Base-by-base conservation (phyloP, 2,888 invertebrate genomes). In the Noctua pronuba region DNA sequence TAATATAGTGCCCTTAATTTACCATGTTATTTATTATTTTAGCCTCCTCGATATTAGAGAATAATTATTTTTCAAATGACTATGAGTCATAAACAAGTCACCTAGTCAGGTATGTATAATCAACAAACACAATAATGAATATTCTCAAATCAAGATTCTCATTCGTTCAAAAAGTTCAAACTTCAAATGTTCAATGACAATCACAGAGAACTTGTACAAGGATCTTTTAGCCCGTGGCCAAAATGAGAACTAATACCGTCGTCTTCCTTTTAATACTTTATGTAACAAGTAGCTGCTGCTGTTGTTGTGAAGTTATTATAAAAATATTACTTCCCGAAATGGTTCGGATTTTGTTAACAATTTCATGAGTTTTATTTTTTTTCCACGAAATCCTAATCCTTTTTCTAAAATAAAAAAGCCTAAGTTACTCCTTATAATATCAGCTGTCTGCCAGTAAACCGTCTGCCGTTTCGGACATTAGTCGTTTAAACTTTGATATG, bases 51-150 rank as follows among this genome's bases (percentile, higher is more conserved):
- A 11, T 60, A 58, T 10, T 28, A n/a, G 2, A 35, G 2, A 75
- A 16, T 64, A 31, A 16, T 38, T 46, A 3, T 67, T 24, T 44
- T 62, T 11, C 0, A 13, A 18, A 65, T 72, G 65, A 73, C n/a
- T 62, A 64, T 80, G 80, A 80, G 72, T 81, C 80, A 83, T 55
- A 67, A 1, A 77, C 65, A 70, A 66, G 44, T 66, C 8, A 28
- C 60, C 10, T 44, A 46, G 1, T 16, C 38, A 55, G 24, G 10
- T 78, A 49, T 10, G 44, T 77, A 18, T 79, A 62, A 52, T 3
- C 41, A 41, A 41, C 41, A 41, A 41, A 41, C 41, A 41, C 41
- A 41, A 10, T 44, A 13, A 16, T 60, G 58, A 58, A 58, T 72
- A 16, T 52, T 31, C n/a, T 60, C n/a, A 62, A 21, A 21, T 62